Base-by-base conservation (phyloP, 2,888 invertebrate species). In the Gortyna flavago region DNA sequence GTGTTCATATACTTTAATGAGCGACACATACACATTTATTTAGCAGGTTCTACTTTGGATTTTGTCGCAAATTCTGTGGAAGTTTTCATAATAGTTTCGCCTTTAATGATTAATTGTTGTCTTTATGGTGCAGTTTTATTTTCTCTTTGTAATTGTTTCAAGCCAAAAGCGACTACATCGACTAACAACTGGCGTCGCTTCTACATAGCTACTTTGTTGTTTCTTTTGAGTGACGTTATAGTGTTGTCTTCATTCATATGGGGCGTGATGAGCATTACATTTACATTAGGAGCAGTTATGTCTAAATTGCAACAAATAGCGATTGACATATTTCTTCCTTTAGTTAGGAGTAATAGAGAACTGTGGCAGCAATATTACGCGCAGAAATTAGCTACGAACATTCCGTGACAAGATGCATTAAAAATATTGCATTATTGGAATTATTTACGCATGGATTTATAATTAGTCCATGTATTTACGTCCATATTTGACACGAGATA, bases 1-100 rank as follows among this genome's bases (percentile, higher is more conserved):
- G 29, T 85, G 2, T 85, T 85, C 8, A 6, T 83, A 32, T 72
- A 61, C n/a, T 16, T 48, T 5, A 83, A 85, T 59, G 54, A 61
- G 21, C 71, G 38, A n/a, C 29, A 48, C 4, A 0, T 29, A 0
- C 70, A 81, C 9, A 0, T 80, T 5, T 80, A 69, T 57, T 0
- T 0, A 35, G 0, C 0, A 0, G 59, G 65, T 16, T 72, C 81
- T 32, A 32, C 64, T 1, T 13, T 35, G 61, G 65, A 80, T 66
- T 32, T 25, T 32, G 29, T 72, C 0, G 85, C 85, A 13, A 21
- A 72, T 69, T 69, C 70, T 48, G 68, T 83, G 21, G 83, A 83
- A 72, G 81, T 81, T 35, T 81, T 81, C n/a, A 72, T 81, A n/a
- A 81, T 81, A 35, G 72, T 81, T 18, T 83, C 85, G 0, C 83